Conservation (phyloP, 2,888 invertebrate genomes). For the Thereva unica region DNA sequence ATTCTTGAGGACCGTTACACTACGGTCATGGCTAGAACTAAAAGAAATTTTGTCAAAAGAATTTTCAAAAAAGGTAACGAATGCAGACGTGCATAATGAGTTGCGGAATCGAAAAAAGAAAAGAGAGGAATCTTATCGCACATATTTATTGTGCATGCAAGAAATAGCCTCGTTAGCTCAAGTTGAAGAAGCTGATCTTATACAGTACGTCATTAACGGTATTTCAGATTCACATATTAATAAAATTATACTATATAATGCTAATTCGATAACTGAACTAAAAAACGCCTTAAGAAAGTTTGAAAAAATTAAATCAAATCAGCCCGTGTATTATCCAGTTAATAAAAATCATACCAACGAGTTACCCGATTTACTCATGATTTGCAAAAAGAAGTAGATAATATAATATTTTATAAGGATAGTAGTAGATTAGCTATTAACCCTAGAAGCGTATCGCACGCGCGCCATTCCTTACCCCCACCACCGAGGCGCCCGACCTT, state of each 20-base stretch:
- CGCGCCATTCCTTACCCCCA: too few species aligned
- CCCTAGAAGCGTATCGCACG: too few species aligned
- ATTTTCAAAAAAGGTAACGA: constrained; percentile 14
- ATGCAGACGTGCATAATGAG: constrained; percentile 13
- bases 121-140: neutral
- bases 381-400: too few species aligned
- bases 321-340: neutral
- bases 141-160: constrained; percentile 14
- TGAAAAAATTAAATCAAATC: constrained; percentile 7
- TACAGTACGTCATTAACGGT: constrained; percentile 14
- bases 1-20: constrained; percentile 3
- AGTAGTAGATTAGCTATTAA: too few species aligned
- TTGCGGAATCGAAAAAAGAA: constrained; percentile 21
- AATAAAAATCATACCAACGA: neutral
- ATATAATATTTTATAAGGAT: too few species aligned
- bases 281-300: constrained; percentile 13
- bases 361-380: too few species aligned
- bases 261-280: constrained; percentile 6
- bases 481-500: too few species aligned
- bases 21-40: constrained; percentile 5
- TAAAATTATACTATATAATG: constrained; percentile 10
- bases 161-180: constrained; percentile 6
- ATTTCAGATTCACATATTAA: constrained; percentile 7
- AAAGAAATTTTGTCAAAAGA: neutral
- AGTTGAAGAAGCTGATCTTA: constrained; percentile 3